Evolutionary conservation across 2,113 vertebrate species (phyloP).

Genomic region (Amazona guildingii): DNA sequence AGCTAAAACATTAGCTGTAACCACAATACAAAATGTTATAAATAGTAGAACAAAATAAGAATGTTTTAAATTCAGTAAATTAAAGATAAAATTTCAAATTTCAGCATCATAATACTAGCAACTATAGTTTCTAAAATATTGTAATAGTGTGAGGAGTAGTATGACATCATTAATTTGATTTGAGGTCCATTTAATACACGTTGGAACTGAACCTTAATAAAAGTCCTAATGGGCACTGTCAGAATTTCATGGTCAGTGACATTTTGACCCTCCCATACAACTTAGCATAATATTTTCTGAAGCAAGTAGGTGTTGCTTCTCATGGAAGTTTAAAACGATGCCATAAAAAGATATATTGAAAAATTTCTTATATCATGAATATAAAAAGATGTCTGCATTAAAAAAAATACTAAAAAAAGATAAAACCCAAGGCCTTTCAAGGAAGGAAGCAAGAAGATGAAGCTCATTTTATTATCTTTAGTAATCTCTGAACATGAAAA

Average conservation of each 20-base stretch:
- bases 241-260: not conserved
- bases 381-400: not conserved
- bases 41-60: not conserved
- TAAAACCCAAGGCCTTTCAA: not conserved
- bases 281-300: not conserved
- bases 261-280: not conserved
- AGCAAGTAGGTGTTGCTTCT: not conserved
- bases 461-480: not conserved
- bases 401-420: not conserved
- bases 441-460: not conserved
- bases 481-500: conserved; percentile 23
- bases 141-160: not conserved
- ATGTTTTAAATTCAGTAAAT: not conserved
- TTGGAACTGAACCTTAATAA: not conserved
- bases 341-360: not conserved
- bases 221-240: not conserved
- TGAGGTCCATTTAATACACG: not conserved
- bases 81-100: not conserved
- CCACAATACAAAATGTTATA: not conserved
- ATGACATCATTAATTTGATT: not conserved
- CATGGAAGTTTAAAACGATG: not conserved
- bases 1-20: not conserved
- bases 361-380: not conserved
- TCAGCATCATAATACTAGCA: not conserved
- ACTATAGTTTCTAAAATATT: not conserved